phyloP scores from a whole-genome alignment of 2,888 invertebrate genomes.

The Neocrepidodera transversa region DNA sequence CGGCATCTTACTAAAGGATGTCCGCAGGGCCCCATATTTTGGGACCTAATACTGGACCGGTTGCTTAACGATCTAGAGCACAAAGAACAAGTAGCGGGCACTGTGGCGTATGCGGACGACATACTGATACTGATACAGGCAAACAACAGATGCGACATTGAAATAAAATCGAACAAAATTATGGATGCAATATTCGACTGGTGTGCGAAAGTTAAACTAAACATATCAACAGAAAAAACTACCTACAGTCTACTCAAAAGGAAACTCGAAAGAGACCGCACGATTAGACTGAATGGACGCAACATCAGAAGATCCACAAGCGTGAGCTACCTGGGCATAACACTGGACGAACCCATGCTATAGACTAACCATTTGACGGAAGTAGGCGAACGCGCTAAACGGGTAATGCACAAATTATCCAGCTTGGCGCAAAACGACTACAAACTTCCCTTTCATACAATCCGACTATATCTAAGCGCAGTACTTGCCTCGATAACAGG shows the following conservation, averaged over 20 bases:
- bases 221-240: conserved; percentile 5
- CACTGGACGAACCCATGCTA: too few relatives aligned
- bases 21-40: not conserved
- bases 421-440: not conserved
- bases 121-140: not conserved
- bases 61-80: not conserved
- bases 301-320: not conserved
- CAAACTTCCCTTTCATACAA: not conserved
- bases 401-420: conserved; percentile 2
- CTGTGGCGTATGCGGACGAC: conserved; percentile 15
- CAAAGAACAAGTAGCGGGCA: not conserved
- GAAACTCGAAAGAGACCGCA: conserved; percentile 4
- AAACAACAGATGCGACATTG: not conserved
- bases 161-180: not conserved
- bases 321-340: conserved; percentile 1
- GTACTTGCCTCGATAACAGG: conserved; percentile 4
- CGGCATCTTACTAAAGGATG: not conserved
- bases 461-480: conserved; percentile 1
- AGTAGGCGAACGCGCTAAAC: not conserved
- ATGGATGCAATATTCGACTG: not conserved
- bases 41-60: not conserved
- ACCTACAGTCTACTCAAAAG: conserved; percentile 2
- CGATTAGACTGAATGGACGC: not conserved
- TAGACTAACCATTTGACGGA: too few relatives aligned
- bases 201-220: not conserved